A percentile compares a stretch with the other conserved stretches of the same genome.
Evolutionary conservation across 2,797 vertebrate species (phyloP).

Genomic region (Oryzias dopingdopingensis): DNA sequence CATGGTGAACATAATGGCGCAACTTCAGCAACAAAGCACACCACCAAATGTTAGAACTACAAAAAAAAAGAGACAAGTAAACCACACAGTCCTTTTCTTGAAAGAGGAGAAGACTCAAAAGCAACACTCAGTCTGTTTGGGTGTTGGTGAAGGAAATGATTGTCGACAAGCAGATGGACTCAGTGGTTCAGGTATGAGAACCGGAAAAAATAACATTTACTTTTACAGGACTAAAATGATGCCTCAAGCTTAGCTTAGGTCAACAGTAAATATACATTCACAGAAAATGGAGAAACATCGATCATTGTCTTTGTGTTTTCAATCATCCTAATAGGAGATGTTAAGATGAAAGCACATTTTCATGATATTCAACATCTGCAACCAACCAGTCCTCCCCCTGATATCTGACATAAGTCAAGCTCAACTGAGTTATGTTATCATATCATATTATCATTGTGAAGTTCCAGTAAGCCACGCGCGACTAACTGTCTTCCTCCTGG

Average conservation of each 20-base stretch:
- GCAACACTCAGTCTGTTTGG: conserved; percentile 60
- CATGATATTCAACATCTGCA: conserved; percentile 17
- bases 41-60: conserved; percentile 39
- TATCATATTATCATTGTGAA: conserved; percentile 31
- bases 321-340: not conserved
- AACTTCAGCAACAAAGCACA: conserved; percentile 67
- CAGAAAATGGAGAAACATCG: conserved; percentile 1
- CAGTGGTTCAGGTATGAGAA: conserved; percentile 67
- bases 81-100: conserved; percentile 38
- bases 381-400: conserved; percentile 19
- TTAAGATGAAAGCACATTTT: conserved; percentile 4
- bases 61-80: conserved; percentile 19
- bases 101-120: conserved; percentile 44
- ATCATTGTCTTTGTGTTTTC: not conserved
- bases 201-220: too few species aligned
- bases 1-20: conserved; percentile 65
- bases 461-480: conserved; percentile 60
- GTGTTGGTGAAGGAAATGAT: conserved; percentile 61
- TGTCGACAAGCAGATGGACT: conserved; percentile 71
- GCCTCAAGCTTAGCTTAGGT: too few species aligned
- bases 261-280: conserved; percentile 32
- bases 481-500: conserved; percentile 46
- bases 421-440: conserved; percentile 44
- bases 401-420: conserved; percentile 45
- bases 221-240: too few species aligned